Evolutionary conservation across 2,888 invertebrate species (phyloP).

Genomic region (Drosophila niveifrons): DNA sequence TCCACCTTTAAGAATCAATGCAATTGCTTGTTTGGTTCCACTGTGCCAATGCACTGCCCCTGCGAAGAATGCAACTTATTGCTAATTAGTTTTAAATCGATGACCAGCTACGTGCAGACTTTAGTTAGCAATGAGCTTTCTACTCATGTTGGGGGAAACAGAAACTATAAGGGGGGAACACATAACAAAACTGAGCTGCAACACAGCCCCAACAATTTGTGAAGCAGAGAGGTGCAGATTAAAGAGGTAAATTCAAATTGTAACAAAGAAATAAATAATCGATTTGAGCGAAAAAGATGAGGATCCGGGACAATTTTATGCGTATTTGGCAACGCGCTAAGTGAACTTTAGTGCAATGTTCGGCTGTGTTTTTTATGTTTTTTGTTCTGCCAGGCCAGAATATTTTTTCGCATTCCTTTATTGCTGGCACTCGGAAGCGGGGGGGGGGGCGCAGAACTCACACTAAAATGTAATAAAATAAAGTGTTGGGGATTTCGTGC

Average conservation of each 20-base stretch:
- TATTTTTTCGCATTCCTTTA: constrained; percentile 38
- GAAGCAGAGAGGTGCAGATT: constrained; percentile 11
- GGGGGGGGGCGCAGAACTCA: constrained; percentile 31
- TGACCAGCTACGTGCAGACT: constrained; percentile 57
- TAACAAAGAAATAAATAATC: constrained; percentile 44
- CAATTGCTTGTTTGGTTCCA: constrained; percentile 18
- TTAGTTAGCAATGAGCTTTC: constrained; percentile 6
- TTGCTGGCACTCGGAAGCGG: constrained; percentile 33
- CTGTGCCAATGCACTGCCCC: constrained; percentile 41
- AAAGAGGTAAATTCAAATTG: constrained; percentile 33
- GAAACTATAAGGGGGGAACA: background rate
- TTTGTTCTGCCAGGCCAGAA: constrained; percentile 1
- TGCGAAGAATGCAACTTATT: constrained; percentile 71
- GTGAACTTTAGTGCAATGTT: constrained; percentile 30
- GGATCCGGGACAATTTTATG: constrained; percentile 16
- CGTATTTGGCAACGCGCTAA: constrained; percentile 26
- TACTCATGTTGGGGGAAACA: background rate
- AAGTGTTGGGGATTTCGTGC: constrained; percentile 73
- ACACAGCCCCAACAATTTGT: constrained; percentile 2
- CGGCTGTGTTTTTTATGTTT: constrained; percentile 14
- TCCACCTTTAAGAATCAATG: too few species aligned
- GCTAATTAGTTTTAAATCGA: constrained; percentile 82
- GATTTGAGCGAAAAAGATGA: constrained; percentile 27
- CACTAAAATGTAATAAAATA: constrained; percentile 79
- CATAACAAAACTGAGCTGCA: background rate